These are phyloP conservation scores for Nematolebias whitei DNA, from an alignment of 2,113 vertebrate species.

Conservation along the genomic window DNA sequence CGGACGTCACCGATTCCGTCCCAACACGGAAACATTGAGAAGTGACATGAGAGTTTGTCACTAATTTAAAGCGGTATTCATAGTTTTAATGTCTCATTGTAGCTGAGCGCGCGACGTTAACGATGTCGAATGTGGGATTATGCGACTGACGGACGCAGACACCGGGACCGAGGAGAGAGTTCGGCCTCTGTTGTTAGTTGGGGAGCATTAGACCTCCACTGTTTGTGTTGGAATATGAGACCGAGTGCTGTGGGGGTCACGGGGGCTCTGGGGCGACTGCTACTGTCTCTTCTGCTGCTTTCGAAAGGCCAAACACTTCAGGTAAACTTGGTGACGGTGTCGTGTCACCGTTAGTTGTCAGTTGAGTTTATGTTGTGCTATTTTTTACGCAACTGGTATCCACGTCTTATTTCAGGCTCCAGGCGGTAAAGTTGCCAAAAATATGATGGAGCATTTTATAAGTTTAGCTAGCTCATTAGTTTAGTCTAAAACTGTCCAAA, in stretches of 20 bases:
- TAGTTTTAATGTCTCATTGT: background rate
- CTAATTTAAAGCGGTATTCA: conserved; percentile 6
- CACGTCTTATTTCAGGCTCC: conserved; percentile 69
- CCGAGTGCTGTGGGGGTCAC: conserved; percentile 36
- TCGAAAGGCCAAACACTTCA: conserved; percentile 51
- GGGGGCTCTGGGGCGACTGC: conserved; percentile 39
- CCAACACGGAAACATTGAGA: conserved; percentile 77
- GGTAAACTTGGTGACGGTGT: conserved; percentile 49
- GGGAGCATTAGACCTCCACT: conserved; percentile 10
- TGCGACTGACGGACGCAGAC: conserved; percentile 27
- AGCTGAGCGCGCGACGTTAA: background rate
- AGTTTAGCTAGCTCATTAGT: conserved; percentile 2
- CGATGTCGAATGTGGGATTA: background rate
- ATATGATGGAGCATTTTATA: conserved; percentile 41
- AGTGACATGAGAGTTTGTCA: conserved; percentile 31
- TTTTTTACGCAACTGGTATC: conserved; percentile 41
- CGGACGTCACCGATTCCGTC: conserved; percentile 71
- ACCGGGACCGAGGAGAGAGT: conserved; percentile 40
- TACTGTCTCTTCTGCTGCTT: conserved; percentile 57
- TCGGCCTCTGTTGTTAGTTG: conserved; percentile 57
- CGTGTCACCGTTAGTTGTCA: conserved; percentile 13
- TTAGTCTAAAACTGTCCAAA: background rate
- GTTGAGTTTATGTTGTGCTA: conserved; percentile 16
- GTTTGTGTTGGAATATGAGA: conserved; percentile 35
- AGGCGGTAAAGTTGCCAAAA: conserved; percentile 37